Base-by-base conservation (phyloP, 2,113 vertebrate genomes). In the Plotosus lineatus region DNA sequence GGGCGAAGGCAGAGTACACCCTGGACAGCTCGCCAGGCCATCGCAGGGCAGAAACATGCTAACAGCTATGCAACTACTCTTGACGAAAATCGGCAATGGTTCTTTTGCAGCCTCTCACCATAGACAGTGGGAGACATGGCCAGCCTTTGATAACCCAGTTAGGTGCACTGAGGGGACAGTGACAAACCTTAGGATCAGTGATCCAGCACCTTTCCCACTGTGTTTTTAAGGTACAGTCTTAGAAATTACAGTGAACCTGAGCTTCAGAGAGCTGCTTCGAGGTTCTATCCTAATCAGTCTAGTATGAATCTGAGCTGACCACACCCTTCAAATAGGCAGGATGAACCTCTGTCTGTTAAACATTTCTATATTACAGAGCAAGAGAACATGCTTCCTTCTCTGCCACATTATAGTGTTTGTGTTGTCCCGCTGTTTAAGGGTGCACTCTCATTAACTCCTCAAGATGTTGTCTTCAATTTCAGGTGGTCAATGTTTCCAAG, bases 371-470 rank as follows among this genome's bases (percentile, higher is more conserved):
- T 81, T 81, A 75, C 71, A 81, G 72, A 75, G 60, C 36, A 75
- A 71, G n/a, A 81, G 80, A 81, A 48, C 50, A 53, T 12, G 10
- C 28, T 42, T 68, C n/a, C 19, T 33, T 46, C 28, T 40, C 53
- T 40, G 2, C 68, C 69, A 80, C 79, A 81, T 58, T 68, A 44
- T 23, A 72, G 78, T 60, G 17, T 17, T 42, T 53, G 33, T 63
- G 44, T 60, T 63, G 44, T 14, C 42, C 33, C 31, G 31, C 44
- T 26, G 66, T 48, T 80, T 72, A 80, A 9, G 33, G 46, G 65
- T 75, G 9, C 69, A 50, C 80, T 76, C 71, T 81, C 74, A 76
- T 82, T 82, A 82, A 82, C 77, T 76, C 73, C 26, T 51, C 21
- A 3, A 44, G 72, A 14, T 48, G 58, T n/a, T 75, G 79, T 44